Conservation (phyloP, 2,113 vertebrate species). For the Zosterops borbonicus region DNA sequence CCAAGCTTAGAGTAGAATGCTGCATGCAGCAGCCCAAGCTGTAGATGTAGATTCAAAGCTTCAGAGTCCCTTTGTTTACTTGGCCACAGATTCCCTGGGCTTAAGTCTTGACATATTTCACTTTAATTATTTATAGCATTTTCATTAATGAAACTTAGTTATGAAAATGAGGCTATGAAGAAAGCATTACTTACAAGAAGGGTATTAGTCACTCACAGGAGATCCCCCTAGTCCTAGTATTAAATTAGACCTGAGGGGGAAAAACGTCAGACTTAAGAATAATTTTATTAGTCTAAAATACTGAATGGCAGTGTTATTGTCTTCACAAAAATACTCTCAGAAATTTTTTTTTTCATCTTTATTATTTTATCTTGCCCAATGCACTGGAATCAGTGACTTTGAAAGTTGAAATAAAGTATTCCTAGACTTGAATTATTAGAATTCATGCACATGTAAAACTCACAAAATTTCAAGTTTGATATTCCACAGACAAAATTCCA, state of each 20-base stretch:
- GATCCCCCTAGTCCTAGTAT: not conserved
- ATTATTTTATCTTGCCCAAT: not conserved
- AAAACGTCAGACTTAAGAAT: not conserved
- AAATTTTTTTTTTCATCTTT: not conserved
- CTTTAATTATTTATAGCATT: conserved; percentile 41
- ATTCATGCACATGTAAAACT: not conserved
- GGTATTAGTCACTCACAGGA: not conserved
- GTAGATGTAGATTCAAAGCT: not conserved
- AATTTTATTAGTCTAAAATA: not conserved
- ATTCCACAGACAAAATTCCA: not conserved
- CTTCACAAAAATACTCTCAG: not conserved
- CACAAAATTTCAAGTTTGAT: not conserved
- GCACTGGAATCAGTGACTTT: not conserved
- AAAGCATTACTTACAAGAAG: conserved; percentile 4
- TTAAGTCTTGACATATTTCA: conserved; percentile 1
- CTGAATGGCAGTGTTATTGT: not conserved
- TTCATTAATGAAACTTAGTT: conserved; percentile 58
- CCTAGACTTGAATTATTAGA: not conserved
- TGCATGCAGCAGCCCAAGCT: not conserved
- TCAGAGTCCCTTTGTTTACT: conserved; percentile 24
- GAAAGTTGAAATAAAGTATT: not conserved
- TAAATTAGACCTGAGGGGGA: not conserved
- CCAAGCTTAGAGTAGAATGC: not conserved
- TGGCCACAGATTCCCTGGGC: not conserved
- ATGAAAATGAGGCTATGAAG: conserved; percentile 48